Percentiles rank a stretch among this genome's conserved stretches.
Evolutionary conservation across 2,113 vertebrate genomes (phyloP).

Genomic region (Brachypodius melanocephalos): DNA sequence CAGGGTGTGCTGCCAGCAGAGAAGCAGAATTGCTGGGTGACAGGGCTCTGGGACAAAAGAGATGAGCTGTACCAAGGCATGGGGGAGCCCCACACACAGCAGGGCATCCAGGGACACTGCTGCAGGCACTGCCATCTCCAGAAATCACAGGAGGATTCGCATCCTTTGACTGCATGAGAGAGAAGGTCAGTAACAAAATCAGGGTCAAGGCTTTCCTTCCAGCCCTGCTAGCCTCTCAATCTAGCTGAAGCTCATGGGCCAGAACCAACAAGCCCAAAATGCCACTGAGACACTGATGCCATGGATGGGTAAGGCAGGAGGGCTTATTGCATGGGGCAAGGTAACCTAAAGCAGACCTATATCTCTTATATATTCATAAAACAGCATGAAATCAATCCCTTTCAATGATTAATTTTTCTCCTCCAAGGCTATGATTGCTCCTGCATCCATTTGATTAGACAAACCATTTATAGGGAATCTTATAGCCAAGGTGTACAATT

Average conservation of each 20-base stretch:
- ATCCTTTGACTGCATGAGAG: not conserved
- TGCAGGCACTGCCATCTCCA: not conserved
- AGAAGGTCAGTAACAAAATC: not conserved
- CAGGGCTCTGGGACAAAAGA: not conserved
- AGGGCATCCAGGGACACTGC: not conserved
- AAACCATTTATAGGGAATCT: not conserved
- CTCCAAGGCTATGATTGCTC: not conserved
- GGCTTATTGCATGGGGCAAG: not conserved
- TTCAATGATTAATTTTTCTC: not conserved
- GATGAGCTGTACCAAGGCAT: not conserved
- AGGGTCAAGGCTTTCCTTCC: not conserved
- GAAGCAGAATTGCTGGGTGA: not conserved
- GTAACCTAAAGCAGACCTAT: not conserved
- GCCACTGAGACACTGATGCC: not conserved
- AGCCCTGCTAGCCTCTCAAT: not conserved
- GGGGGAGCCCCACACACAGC: not conserved
- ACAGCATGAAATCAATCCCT: not conserved
- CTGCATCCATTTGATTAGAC: not conserved
- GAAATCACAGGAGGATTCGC: not conserved
- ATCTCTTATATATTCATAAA: not conserved
- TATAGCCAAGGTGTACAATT: not conserved
- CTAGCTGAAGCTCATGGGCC: rapidly evolving
- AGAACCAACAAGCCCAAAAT: not conserved
- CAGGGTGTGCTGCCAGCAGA: not conserved
- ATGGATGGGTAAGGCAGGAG: not conserved